phyloP scores from a whole-genome alignment of 2,888 invertebrate species.

The Chromoteleia sp. region DNA sequence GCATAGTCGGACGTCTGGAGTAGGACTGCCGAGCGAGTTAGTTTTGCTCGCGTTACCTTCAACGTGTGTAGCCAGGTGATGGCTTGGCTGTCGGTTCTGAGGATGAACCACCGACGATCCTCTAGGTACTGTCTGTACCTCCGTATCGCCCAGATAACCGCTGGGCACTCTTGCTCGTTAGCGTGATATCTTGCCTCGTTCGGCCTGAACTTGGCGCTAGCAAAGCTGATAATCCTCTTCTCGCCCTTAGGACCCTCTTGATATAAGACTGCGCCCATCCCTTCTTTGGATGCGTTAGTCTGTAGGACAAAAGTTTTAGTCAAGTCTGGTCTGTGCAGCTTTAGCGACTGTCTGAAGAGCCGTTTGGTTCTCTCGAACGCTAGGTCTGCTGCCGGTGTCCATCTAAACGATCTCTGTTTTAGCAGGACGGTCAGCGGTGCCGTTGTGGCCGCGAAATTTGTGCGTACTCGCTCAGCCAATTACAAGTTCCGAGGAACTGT shows the following conservation, averaged over 20 bases:
- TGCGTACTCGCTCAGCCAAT: slow-evolving; percentile 43
- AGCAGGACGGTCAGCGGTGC: slow-evolving; percentile 20
- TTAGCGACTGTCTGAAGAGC: neutral
- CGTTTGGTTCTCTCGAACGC: neutral
- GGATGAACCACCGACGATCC: no score
- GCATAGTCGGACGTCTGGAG: no score
- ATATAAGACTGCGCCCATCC: slow-evolving; percentile 3
- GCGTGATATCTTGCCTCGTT: no score
- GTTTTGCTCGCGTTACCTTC: no score
- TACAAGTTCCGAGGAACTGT: slow-evolving; percentile 20
- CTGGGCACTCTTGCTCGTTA: no score
- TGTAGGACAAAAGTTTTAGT: neutral
- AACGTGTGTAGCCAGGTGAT: no score
- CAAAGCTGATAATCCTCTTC: neutral
- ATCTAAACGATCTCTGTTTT: neutral
- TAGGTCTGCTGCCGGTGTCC: neutral
- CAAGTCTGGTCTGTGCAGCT: neutral
- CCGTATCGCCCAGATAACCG: no score
- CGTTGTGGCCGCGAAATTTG: neutral
- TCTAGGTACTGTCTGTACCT: no score
- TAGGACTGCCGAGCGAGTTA: no score
- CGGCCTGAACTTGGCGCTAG: neutral
- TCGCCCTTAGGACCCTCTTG: neutral
- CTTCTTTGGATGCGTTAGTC: neutral
- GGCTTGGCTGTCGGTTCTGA: no score